Evolutionary conservation across 2,797 vertebrate genomes (phyloP).

Genomic region (Catamblyrhynchus diadema): DNA sequence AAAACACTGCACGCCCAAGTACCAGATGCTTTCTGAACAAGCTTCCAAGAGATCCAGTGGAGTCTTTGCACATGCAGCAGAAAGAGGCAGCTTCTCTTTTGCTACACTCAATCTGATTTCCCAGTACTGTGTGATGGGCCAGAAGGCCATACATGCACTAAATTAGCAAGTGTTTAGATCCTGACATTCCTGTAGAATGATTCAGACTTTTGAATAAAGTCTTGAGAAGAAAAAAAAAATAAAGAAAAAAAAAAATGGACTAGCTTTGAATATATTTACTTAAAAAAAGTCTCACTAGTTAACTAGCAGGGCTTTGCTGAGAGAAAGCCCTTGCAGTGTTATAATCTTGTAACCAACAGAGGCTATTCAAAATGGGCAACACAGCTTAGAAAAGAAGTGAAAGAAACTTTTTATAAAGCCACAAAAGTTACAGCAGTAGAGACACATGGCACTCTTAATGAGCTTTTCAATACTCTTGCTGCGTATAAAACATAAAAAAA

Average conservation of each 20-base stretch:
- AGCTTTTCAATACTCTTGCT: conserved; percentile 41
- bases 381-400: conserved; percentile 34
- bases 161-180: conserved; percentile 22
- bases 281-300: background rate
- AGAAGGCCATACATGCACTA: background rate
- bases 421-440: conserved; percentile 29
- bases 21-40: background rate
- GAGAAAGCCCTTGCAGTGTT: background rate
- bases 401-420: conserved; percentile 48
- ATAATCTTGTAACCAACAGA: conserved; percentile 23
- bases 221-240: background rate
- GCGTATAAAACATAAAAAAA: conserved; percentile 46
- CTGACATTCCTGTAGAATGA: conserved; percentile 25
- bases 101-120: background rate
- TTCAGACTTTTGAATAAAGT: background rate
- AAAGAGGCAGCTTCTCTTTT: background rate
- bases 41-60: background rate
- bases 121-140: background rate
- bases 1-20: background rate
- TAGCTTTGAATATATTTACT: background rate
- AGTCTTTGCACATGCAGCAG: background rate
- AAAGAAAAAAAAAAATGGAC: background rate
- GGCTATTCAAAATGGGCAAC: conserved; percentile 39
- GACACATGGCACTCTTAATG: conserved; percentile 42
- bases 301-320: background rate